phyloP scores from a whole-genome alignment of 2,888 invertebrate species.

The Parnassius glacialis region DNA sequence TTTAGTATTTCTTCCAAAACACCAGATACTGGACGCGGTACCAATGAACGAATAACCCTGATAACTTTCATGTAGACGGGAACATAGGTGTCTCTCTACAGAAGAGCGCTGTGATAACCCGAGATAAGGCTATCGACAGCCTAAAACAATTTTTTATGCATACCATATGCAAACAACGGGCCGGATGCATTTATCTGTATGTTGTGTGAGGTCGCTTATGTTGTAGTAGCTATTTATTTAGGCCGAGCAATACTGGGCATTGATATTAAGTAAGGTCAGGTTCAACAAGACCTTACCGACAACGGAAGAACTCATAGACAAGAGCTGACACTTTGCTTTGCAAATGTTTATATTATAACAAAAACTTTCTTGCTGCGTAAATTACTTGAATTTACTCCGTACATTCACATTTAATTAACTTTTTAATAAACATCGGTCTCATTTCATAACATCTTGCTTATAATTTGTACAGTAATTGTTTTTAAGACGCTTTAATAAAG shows the following conservation, averaged over 20 bases:
- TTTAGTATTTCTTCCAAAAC: conserved; percentile 5
- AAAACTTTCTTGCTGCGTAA: not conserved
- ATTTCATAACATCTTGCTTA: too few species aligned
- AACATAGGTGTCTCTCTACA: conserved; percentile 32
- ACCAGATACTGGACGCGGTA: conserved; percentile 19
- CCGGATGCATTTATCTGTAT: conserved; percentile 68
- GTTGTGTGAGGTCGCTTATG: conserved; percentile 41
- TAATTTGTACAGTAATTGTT: too few species aligned
- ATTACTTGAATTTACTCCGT: not conserved
- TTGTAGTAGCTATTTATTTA: conserved; percentile 51
- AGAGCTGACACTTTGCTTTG: not conserved
- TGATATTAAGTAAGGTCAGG: conserved; percentile 71
- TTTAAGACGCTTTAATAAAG: too few species aligned
- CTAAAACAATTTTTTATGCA: conserved; percentile 37
- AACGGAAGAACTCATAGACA: conserved; percentile 17
- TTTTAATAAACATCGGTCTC: too few species aligned
- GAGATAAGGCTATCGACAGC: conserved; percentile 49
- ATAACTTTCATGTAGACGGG: conserved; percentile 39
- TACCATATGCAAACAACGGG: conserved; percentile 45
- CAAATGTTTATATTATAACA: not conserved
- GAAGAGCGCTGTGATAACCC: conserved; percentile 36
- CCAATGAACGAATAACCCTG: conserved; percentile 31
- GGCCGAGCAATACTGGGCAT: conserved; percentile 45
- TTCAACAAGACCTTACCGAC: conserved; percentile 33
- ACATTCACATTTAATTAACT: conserved; percentile 19